Conservation (phyloP, 2,888 invertebrate species). For the Temnothorax unifasciatus region DNA sequence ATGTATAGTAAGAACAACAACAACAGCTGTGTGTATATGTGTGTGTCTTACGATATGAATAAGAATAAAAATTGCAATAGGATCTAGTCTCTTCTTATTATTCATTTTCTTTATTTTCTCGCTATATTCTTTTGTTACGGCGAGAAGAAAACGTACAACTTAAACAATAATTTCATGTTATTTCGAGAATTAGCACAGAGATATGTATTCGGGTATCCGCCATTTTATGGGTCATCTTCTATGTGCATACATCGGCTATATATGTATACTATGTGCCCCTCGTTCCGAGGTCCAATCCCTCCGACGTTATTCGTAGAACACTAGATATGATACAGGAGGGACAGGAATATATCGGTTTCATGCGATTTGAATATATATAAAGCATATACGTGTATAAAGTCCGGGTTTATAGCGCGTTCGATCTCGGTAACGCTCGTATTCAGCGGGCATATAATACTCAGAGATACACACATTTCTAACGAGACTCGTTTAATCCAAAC, state of each 20-base stretch:
- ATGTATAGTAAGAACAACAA: neutral
- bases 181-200: slow-evolving; percentile 30
- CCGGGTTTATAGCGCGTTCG: slow-evolving; percentile 63
- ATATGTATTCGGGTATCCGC: slow-evolving; percentile 9
- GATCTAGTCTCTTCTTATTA: neutral
- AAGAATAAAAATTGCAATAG: neutral
- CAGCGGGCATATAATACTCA: slow-evolving; percentile 49
- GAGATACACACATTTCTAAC: slow-evolving; percentile 47
- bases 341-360: slow-evolving; percentile 68
- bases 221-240: slow-evolving; percentile 36
- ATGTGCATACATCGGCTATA: slow-evolving; percentile 49
- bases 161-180: slow-evolving; percentile 3
- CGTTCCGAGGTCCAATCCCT: slow-evolving; percentile 53
- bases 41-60: neutral
- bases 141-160: neutral
- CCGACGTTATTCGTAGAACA: slow-evolving; percentile 64
- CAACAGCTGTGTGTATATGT: too few relatives aligned
- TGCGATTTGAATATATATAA: slow-evolving; percentile 70
- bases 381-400: slow-evolving; percentile 53
- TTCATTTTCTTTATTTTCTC: neutral
- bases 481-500: slow-evolving; percentile 62
- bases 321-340: slow-evolving; percentile 38
- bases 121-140: neutral
- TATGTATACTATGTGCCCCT: slow-evolving; percentile 33
- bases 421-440: slow-evolving; percentile 49